Evolutionary conservation across 1,140 invertebrate species (phyloP).

Genomic region (Thaumatotibia leucotreta): DNA sequence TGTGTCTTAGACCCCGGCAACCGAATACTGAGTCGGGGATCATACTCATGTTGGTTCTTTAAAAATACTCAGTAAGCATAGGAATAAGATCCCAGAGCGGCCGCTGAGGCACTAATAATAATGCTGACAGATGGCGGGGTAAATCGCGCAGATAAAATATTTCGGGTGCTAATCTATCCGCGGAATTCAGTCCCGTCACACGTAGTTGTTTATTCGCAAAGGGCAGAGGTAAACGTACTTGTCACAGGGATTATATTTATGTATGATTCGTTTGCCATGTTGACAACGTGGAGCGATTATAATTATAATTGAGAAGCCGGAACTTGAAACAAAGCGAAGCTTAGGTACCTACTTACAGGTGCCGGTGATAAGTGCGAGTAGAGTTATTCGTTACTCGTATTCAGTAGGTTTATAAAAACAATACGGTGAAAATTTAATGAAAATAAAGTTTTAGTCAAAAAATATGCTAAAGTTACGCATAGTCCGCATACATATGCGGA

Average conservation of each 20-base stretch:
- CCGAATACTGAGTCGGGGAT: not conserved
- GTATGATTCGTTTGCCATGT: not conserved
- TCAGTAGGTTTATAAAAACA: no score
- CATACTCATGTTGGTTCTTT: not conserved
- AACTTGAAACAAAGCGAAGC: not conserved
- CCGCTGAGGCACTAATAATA: slow-evolving; percentile 13
- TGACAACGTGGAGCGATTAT: not conserved
- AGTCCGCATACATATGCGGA: no score
- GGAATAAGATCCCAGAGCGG: not conserved
- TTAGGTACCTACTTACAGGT: no score
- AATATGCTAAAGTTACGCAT: no score
- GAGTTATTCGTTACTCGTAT: no score
- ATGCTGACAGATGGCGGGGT: slow-evolving; percentile 30
- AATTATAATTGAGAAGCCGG: not conserved
- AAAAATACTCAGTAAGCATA: not conserved
- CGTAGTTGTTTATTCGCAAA: not conserved
- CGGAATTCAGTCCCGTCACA: not conserved
- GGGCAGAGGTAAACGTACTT: not conserved
- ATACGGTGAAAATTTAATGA: no score
- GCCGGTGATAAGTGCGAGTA: no score
- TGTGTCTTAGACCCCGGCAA: not conserved
- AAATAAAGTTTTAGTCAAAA: no score
- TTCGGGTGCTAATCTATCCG: slow-evolving; percentile 21
- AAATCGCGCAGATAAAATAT: slow-evolving; percentile 26
- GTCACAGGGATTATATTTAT: not conserved